A percentile compares a stretch with the other conserved stretches of the same genome.
Evolutionary conservation across 2,888 invertebrate species (phyloP).

Genomic region (Enoplolaimus lenunculus): DNA sequence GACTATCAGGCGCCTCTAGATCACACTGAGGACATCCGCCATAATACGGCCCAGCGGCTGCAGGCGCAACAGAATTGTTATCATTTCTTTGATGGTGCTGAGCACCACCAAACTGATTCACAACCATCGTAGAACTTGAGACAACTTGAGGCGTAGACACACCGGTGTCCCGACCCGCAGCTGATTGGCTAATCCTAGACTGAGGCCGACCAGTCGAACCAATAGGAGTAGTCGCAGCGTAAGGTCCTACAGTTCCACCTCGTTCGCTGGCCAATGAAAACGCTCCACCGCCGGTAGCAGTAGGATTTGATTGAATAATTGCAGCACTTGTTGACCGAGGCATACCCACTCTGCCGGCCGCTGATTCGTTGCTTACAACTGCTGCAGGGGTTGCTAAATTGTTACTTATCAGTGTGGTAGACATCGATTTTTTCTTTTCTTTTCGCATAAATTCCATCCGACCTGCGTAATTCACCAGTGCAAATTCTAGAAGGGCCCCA

Average conservation of each 20-base stretch:
- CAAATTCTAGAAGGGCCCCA: slow-evolving; percentile 85
- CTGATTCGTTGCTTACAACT: neutral
- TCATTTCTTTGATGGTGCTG: too few relatives aligned
- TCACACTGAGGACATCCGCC: slow-evolving; percentile 16
- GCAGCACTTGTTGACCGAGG: too few relatives aligned
- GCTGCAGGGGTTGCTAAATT: neutral
- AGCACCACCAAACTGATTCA: too few relatives aligned
- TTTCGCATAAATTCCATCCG: slow-evolving; percentile 55
- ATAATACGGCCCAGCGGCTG: neutral
- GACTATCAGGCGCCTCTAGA: slow-evolving; percentile 4
- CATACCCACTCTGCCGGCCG: too few relatives aligned
- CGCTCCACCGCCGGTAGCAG: neutral
- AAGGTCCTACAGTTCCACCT: too few relatives aligned
- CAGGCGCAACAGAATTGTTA: neutral
- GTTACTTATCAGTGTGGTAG: neutral
- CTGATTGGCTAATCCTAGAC: neutral
- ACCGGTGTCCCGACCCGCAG: neutral
- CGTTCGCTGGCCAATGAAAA: too few relatives aligned
- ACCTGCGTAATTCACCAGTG: slow-evolving; percentile 84
- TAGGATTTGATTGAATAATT: neutral
- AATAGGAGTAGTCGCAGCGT: too few relatives aligned
- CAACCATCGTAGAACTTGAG: neutral
- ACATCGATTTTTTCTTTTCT: slow-evolving; percentile 15
- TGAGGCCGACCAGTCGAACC: neutral
- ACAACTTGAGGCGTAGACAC: neutral